phyloP scores from a whole-genome alignment of 2,888 invertebrate species.

The Callyntrura guangdongensis region DNA sequence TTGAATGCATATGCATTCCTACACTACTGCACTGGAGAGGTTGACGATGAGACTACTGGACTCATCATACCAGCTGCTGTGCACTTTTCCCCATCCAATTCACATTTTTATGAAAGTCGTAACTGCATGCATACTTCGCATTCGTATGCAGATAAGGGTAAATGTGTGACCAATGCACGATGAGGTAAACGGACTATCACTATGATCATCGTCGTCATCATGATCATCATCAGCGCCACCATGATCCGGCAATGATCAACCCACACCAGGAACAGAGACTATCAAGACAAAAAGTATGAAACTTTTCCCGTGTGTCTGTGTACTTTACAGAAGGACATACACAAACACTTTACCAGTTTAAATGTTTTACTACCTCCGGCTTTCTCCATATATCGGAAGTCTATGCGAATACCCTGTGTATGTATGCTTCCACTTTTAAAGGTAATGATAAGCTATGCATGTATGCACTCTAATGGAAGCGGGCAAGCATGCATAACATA shows the following conservation, averaged over 20 bases:
- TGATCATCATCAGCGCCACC: not conserved
- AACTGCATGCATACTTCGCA: constrained; percentile 11
- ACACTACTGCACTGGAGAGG: too few relatives aligned
- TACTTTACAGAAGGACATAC: constrained; percentile 2
- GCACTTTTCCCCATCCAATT: not conserved
- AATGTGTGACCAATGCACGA: constrained; percentile 24
- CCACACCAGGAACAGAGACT: not conserved
- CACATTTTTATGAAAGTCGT: constrained; percentile 16
- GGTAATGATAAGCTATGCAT: not conserved
- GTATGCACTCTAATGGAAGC: constrained; percentile 7
- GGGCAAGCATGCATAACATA: constrained; percentile 38
- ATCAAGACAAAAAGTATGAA: constrained; percentile 21
- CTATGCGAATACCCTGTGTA: not conserved
- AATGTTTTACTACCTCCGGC: constrained; percentile 69
- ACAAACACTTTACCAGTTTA: constrained; percentile 54
- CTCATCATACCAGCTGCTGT: too few relatives aligned
- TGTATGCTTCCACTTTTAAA: not conserved
- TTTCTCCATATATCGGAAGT: constrained; percentile 10
- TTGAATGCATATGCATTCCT: too few relatives aligned
- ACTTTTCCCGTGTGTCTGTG: not conserved
- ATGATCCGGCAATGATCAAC: constrained; percentile 31
- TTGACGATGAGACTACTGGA: too few relatives aligned
- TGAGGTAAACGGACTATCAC: constrained; percentile 30
- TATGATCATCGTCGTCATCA: not conserved
- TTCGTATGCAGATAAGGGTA: constrained; percentile 7